Evolutionary conservation across 2,797 vertebrate genomes (phyloP).

Genomic region (Trachurus trachurus): DNA sequence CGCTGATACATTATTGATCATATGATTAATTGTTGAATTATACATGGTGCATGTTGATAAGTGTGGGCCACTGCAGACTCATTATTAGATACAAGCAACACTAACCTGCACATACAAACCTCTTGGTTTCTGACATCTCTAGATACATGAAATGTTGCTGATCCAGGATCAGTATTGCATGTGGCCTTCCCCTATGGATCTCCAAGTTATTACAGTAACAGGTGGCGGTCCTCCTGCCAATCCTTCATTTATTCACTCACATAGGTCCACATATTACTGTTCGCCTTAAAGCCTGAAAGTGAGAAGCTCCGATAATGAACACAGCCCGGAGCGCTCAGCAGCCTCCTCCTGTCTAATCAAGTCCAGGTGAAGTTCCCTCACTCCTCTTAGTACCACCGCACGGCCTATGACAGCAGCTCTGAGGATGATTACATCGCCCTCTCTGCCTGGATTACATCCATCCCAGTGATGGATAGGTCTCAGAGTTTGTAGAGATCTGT

Average conservation of each 20-base stretch:
- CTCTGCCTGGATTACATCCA: slow-evolving; percentile 10
- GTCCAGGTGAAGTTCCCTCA: slow-evolving; percentile 39
- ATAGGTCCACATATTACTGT: slow-evolving; percentile 36
- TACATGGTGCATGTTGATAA: not conserved
- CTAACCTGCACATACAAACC: not conserved
- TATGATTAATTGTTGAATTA: not conserved
- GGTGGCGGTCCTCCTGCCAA: slow-evolving; percentile 25
- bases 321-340: slow-evolving; percentile 23
- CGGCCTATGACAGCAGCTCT: slow-evolving; percentile 28
- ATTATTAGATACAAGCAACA: not conserved
- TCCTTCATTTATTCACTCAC: slow-evolving; percentile 47
- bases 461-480: slow-evolving; percentile 53
- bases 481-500: slow-evolving; percentile 15
- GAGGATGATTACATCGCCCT: slow-evolving; percentile 43
- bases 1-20: not conserved
- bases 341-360: slow-evolving; percentile 54
- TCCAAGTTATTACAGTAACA: too few relatives aligned
- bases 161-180: not conserved
- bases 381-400: slow-evolving; percentile 33
- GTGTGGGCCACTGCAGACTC: not conserved
- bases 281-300: slow-evolving; percentile 28
- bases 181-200: not conserved
- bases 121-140: not conserved
- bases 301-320: slow-evolving; percentile 52
- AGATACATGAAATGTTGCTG: not conserved